Evolutionary conservation across 2,888 invertebrate genomes (phyloP).

Genomic region (Barypeithes pellucidus): DNA sequence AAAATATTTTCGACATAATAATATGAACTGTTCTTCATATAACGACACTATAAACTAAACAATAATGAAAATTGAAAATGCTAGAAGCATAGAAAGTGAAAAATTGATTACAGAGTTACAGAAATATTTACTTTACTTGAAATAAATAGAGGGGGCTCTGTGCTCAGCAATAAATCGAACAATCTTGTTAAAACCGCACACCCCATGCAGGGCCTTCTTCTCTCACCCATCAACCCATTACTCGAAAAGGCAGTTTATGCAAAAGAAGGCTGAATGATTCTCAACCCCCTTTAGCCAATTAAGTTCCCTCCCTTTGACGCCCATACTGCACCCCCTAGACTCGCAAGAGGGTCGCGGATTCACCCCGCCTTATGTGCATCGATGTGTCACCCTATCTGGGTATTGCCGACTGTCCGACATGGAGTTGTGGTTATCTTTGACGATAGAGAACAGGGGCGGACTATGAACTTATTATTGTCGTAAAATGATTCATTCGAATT

Average conservation of each 20-base stretch:
- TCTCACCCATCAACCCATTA: conserved; percentile 36
- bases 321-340: conserved; percentile 57
- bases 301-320: conserved; percentile 60
- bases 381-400: conserved; percentile 59
- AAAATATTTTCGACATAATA: too few relatives aligned
- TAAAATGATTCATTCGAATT: too few relatives aligned
- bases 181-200: conserved; percentile 40
- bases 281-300: conserved; percentile 62
- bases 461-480: too few relatives aligned
- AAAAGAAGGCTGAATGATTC: conserved; percentile 59
- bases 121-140: not conserved
- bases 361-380: conserved; percentile 59
- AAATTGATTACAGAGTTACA: too few relatives aligned
- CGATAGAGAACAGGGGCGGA: conserved; percentile 30
- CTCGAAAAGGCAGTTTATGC: conserved; percentile 55
- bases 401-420: conserved; percentile 46
- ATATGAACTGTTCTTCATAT: too few relatives aligned
- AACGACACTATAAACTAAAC: too few relatives aligned
- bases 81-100: too few relatives aligned
- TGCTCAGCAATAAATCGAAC: conserved; percentile 26
- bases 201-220: conserved; percentile 33
- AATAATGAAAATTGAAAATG: too few relatives aligned
- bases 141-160: not conserved
- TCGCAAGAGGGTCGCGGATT: conserved; percentile 56
- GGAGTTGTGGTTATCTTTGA: conserved; percentile 46